Evolutionary conservation across 2,888 invertebrate species (phyloP), one percentile per base, ranked within the genome.

Genomic region (Microchrysa polita): DNA sequence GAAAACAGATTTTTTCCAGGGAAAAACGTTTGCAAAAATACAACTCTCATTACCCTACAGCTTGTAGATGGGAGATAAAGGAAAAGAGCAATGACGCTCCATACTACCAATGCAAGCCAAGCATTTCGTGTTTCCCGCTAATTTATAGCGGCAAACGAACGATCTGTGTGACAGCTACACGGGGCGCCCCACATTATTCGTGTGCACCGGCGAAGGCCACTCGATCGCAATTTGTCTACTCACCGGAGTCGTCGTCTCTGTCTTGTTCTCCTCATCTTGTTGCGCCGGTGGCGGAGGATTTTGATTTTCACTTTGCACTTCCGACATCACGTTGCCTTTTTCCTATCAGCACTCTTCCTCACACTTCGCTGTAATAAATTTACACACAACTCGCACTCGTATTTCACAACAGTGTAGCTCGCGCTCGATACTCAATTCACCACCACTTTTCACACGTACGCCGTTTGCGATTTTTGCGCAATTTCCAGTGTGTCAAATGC

Each of bases 201-300:
- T n/a, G n/a, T n/a, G n/a, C n/a, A n/a, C n/a, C 27, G 27, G 27
- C 27, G 27, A 7, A 2, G 27, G 27, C 44, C n/a, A 60, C 44
- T n/a, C 71, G 42, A 42, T 16, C 57, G 48, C 61, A 23, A 23
- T 34, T n/a, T n/a, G n/a, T 34, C 27, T 72, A 72, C 72, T 72
- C 72, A 72, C 72, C 72, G 72, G 72, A 60, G 72, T 72, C 27
- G 27, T n/a, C n/a, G n/a, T n/a, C n/a, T n/a, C n/a, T n/a, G n/a
- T 34, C 48, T 72, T 59, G 27, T n/a, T 72, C 27, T 72, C 72
- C 44, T 34, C 72, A 61, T 72, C 72, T 69, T 69, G 69, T 44
- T 48, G 72, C 34, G 71, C 57, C 18, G 44, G 16, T 2, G 71
- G 71, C 18, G 44, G 16, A n/a, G 65, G 34, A 34, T 34, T 65